phyloP scores from a whole-genome alignment of 1,140 invertebrate genomes.

The Heliothis virescens region DNA sequence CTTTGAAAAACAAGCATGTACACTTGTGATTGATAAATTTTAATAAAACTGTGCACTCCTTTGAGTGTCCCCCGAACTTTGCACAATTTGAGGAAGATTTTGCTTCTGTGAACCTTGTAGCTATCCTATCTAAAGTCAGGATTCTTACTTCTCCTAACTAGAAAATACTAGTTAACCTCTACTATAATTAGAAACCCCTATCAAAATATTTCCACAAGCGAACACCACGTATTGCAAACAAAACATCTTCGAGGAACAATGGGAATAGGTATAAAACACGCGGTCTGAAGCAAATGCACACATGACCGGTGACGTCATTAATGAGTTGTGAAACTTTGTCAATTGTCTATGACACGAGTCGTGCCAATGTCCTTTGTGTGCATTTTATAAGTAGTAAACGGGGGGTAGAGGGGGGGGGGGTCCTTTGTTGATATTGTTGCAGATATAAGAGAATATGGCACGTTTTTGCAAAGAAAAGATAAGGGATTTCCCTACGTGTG shows the following conservation, averaged over 20 bases:
- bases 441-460: neutral
- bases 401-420: neutral
- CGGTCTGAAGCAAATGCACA: neutral
- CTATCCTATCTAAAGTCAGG: neutral
- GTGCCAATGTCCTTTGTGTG: conserved; percentile 5
- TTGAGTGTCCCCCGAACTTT: too few relatives aligned
- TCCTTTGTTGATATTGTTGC: neutral
- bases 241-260: conserved; percentile 1
- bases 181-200: neutral
- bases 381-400: neutral
- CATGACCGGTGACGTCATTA: neutral
- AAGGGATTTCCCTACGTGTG: too few relatives aligned
- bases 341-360: neutral
- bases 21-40: too few relatives aligned
- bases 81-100: too few relatives aligned
- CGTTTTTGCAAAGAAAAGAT: neutral
- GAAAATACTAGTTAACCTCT: neutral
- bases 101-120: neutral
- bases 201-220: neutral
- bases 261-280: neutral
- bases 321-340: conserved; percentile 1
- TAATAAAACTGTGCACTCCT: too few relatives aligned
- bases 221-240: neutral
- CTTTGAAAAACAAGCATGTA: too few relatives aligned
- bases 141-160: too few relatives aligned